Evolutionary conservation across 2,888 invertebrate genomes (phyloP).

Genomic region (Drosophila subquinaria): DNA sequence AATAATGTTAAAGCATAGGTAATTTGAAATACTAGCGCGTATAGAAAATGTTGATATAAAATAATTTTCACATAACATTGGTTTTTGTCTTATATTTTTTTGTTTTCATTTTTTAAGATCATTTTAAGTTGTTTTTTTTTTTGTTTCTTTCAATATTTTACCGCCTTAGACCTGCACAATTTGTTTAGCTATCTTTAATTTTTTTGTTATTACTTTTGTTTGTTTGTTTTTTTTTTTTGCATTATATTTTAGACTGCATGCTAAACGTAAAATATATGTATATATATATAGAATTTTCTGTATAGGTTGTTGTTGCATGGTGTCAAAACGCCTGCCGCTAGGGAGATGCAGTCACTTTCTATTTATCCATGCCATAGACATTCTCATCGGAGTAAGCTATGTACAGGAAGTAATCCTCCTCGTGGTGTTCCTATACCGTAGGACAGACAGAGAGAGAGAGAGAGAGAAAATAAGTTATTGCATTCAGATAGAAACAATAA

Average conservation of each 20-base stretch:
- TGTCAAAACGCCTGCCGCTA: constrained; percentile 42
- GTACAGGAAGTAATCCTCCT: constrained; percentile 99
- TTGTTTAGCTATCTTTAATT: constrained; percentile 63
- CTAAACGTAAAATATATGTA: constrained; percentile 72
- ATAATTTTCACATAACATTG: constrained; percentile 75
- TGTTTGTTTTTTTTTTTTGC: constrained; percentile 29
- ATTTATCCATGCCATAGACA: constrained; percentile 91
- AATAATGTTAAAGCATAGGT: constrained; percentile 60
- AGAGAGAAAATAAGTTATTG: not conserved
- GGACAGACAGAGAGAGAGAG: not conserved
- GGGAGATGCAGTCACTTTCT: constrained; percentile 43
- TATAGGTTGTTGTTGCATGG: constrained; percentile 63
- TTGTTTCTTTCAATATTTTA: constrained; percentile 29
- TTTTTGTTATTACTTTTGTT: constrained; percentile 31
- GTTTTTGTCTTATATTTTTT: constrained; percentile 54
- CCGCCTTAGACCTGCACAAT: constrained; percentile 60
- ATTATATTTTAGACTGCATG: constrained; percentile 65
- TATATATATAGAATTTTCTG: constrained; percentile 61
- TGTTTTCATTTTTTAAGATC: constrained; percentile 48
- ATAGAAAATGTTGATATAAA: constrained; percentile 73
- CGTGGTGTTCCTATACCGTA: constrained; percentile 94
- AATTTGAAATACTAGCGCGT: constrained; percentile 72
- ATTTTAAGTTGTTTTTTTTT: constrained; percentile 53
- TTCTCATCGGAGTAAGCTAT: constrained; percentile 99
- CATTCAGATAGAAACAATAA: not conserved